Evolutionary conservation across 2,113 vertebrate genomes (phyloP), one percentile per base, ranked within the genome.

Genomic region (Mobula hypostoma): DNA sequence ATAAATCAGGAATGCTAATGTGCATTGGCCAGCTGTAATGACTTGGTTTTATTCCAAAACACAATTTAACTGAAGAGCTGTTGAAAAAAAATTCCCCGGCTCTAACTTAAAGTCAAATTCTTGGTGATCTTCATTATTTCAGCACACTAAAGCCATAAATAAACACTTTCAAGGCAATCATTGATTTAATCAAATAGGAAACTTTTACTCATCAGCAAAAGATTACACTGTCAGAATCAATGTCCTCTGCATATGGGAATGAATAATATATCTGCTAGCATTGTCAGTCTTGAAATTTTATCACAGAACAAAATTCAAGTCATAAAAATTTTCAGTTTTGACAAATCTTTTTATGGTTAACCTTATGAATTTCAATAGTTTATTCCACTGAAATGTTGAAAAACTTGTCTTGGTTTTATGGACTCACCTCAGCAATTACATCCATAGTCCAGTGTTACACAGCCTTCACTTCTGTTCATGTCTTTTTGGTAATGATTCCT

Each of bases 11-110:
- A 79, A 36, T n/a, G n/a, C 32, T 36, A 79, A 79, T 36, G 12
- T 2, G 32, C n/a, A 79, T 79, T 79, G 77, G 77, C 8, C 77
- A 36, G n/a, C 32, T 36, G 77, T 36, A 79, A 79, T 32, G 77
- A 79, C 77, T 79, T 79, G 29, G 77, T 79, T 79, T 79, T 79
- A 79, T 79, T 79, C 77, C n/a, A 79, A 79, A 32, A 79, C 77
- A 9, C 9, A 79, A n/a, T n/a, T 9, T 77, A n/a, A 77, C 29
- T 77, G 76, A 29, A 79, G n/a, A 36, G n/a, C n/a, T 36, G 9
- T 79, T 79, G 15, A 79, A 79, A 79, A 79, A 27, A 79, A 79
- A 36, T 36, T 36, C 9, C 14, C 2, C n/a, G 0, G 2, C 32
- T 7, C 27, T 7, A 27, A 77, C 7, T 29, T 77, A 77, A 79